Base-by-base conservation (phyloP, 2,888 invertebrate species). In the Plagodis dolabraria region DNA sequence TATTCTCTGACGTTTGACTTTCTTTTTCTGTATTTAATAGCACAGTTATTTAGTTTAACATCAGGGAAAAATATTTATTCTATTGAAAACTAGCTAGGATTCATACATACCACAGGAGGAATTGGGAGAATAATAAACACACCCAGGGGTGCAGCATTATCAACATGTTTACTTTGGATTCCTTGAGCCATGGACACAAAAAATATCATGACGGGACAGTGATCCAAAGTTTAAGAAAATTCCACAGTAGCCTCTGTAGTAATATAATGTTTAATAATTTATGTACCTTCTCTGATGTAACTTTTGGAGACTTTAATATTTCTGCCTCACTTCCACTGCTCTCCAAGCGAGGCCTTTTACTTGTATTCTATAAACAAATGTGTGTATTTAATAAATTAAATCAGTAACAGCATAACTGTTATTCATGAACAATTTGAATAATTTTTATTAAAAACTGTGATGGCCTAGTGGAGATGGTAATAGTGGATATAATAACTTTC, bases 1-100 rank as follows among this genome's bases (percentile, higher is more conserved):
- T 67, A 90, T 89, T 22, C 89, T 72, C 60, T 82, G 86, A 0
- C 90, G 81, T 76, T 92, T 92, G 7, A 64, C 22, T 72, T 82
- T 87, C 63, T 82, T 86, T 69, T 85, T 87, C 88, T 87, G 63
- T 36, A 47, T 22, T 2, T 22, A 22, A 22, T 22, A 22, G 22
- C 22, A 22, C 22, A 22, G 22, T 22, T 22, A 22, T 22, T 22
- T 22, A 22, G 22, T 22, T 22, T 22, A 2, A 22, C 22, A 22
- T 4, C 22, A 22, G 22, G 22, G 22, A 22, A 22, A 22, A 22
- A 22, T 2, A 22, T 22, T 22, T 22, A 22, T 22, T 22, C 22
- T 22, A 22, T 22, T 22, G 22, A 22, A 22, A 22, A 22, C 43
- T 6, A 12, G 6, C 12, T 11, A 46, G 33, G 8, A 33, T 12